Percentiles rank a stretch among this genome's conserved stretches.
phyloP scores from a whole-genome alignment of 2,888 invertebrate species.

The Eupithecia vulgata region DNA sequence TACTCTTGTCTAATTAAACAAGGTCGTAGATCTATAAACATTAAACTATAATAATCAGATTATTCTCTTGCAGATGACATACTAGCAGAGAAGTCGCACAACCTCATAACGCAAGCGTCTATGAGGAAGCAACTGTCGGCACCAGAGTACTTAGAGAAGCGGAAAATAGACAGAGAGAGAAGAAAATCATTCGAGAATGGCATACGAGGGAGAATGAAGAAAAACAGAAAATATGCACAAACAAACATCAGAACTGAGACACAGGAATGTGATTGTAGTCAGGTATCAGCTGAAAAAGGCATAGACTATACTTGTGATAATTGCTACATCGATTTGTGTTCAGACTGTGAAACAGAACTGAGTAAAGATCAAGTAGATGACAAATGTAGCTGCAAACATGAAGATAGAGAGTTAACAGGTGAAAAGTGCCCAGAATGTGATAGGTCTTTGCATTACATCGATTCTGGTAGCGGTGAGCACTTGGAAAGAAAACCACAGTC shows the following conservation, averaged over 20 bases:
- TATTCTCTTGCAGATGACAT: constrained; percentile 82
- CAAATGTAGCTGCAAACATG: constrained; percentile 65
- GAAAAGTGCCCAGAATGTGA: constrained; percentile 78
- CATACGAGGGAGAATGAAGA: constrained; percentile 84
- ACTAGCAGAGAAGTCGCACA: constrained; percentile 84
- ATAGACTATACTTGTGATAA: constrained; percentile 75
- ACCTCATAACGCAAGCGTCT: constrained; percentile 81
- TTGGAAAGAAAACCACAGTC: constrained; percentile 67
- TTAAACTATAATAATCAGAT: not conserved
- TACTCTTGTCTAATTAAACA: not conserved
- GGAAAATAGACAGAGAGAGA: constrained; percentile 89
- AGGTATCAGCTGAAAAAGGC: constrained; percentile 73
- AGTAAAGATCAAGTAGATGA: constrained; percentile 63
- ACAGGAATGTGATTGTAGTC: constrained; percentile 71
- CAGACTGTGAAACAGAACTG: constrained; percentile 74
- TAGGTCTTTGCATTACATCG: constrained; percentile 72
- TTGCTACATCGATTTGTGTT: constrained; percentile 76
- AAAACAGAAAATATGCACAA: constrained; percentile 77
- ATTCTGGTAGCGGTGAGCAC: constrained; percentile 72
- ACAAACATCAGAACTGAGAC: constrained; percentile 60
- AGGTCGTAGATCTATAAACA: not conserved
- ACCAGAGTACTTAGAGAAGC: constrained; percentile 94
- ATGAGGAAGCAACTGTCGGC: constrained; percentile 91
- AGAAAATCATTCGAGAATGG: constrained; percentile 86
- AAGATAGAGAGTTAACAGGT: constrained; percentile 54